Evolutionary conservation across 2,888 invertebrate species (phyloP), one percentile per base, ranked within the genome.

Genomic region (Meganola albula): DNA sequence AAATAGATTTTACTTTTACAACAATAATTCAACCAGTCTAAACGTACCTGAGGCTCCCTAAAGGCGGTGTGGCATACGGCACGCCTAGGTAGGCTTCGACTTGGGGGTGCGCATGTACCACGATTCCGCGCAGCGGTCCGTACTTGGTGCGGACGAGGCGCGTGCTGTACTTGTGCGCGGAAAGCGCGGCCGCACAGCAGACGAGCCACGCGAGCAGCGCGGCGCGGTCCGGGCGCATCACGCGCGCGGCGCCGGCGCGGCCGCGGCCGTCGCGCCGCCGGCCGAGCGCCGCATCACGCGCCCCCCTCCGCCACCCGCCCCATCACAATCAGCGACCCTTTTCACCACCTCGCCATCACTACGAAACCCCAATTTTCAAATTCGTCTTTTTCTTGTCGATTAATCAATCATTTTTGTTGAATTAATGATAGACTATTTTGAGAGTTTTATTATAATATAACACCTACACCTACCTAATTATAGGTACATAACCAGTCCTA

Each of bases 11-110:
- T 16, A 16, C 16, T 5, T 16, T n/a, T n/a, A n/a, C n/a, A n/a
- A n/a, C n/a, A n/a, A n/a, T n/a, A n/a, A n/a, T n/a, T n/a, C n/a
- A n/a, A n/a, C n/a, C n/a, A 16, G 6, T 16, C 6, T 16, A 66
- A 13, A 40, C 37, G 24, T 77, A 92, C 92, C 97, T 92, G 61
- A 97, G 89, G 66, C 94, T 92, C 54, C 96, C 96, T 50, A 94
- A 89, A 7, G 96, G 96, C 44, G 97, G 93, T 45, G 96, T 95
- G 21, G 97, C 97, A 85, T 97, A 98, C 23, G 96, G 97, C 52
- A 98, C 94, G 42, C 97, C 97, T 41, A 96, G 90, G 74, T 95
- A 98, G 10, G 95, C 95, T 80, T 97, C 97, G 53, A 97, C 95
- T 41, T 90, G 90, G 43, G 92, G 93, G 72, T 92, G 90, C 49